Conservation (phyloP, 2,888 invertebrate genomes). For the Lapara coniferarum region DNA sequence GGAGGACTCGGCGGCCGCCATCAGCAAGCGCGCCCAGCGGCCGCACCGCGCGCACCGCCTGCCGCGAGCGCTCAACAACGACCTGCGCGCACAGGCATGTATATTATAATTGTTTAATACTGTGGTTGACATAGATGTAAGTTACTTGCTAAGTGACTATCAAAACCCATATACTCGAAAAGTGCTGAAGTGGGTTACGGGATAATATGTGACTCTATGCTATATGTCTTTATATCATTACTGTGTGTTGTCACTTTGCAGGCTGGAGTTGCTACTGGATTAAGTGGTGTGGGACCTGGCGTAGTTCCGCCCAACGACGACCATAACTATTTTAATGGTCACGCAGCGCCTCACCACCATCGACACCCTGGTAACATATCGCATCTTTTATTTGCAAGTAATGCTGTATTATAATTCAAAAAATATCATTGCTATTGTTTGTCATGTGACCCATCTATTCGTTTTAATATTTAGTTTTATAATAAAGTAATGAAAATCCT, state of each 20-base stretch:
- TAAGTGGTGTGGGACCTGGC: conserved; percentile 30
- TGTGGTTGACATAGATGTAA: not conserved
- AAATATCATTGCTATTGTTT: too few species aligned
- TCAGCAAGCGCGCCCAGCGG: conserved; percentile 71
- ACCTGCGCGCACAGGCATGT: conserved; percentile 37
- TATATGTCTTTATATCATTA: not conserved
- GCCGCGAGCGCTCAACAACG: conserved; percentile 36
- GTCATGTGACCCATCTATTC: too few species aligned
- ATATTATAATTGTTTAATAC: not conserved
- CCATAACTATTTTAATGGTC: conserved; percentile 70
- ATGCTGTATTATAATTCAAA: too few species aligned
- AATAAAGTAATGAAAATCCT: too few species aligned
- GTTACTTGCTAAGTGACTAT: not conserved
- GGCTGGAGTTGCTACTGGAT: not conserved
- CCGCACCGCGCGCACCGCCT: conserved; percentile 47
- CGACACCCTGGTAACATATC: conserved; percentile 25
- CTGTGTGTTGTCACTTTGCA: not conserved
- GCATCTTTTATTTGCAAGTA: not conserved
- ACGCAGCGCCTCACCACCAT: conserved; percentile 40
- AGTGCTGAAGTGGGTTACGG: not conserved
- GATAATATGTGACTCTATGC: too few species aligned
- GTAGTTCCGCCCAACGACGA: conserved; percentile 49
- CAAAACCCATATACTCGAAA: not conserved
- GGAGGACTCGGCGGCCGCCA: conserved; percentile 75
- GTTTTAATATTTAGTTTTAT: too few species aligned